phyloP scores from a whole-genome alignment of 1,140 invertebrate genomes.

The Lepidurus packardi region DNA sequence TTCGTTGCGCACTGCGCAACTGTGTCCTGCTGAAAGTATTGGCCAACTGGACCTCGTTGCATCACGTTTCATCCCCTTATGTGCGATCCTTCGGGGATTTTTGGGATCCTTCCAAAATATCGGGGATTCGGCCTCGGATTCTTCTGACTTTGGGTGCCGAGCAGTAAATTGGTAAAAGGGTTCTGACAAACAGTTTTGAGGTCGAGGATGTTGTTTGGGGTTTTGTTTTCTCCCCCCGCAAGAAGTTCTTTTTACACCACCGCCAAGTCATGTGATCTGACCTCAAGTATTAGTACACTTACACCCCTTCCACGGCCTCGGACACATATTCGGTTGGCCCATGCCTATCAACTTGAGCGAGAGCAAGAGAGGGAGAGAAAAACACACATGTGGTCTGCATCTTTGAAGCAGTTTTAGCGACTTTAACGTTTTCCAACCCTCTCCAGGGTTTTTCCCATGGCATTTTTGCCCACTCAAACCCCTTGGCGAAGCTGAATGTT shows the following conservation, averaged over 20 bases:
- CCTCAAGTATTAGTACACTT: conserved; percentile 19
- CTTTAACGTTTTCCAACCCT: neutral
- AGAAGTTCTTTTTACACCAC: neutral
- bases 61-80: neutral
- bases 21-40: neutral
- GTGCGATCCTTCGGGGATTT: too few species aligned
- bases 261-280: conserved; percentile 17
- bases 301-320: neutral
- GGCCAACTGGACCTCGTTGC: neutral
- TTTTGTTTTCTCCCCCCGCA: neutral
- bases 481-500: neutral
- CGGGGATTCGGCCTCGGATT: too few species aligned
- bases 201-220: conserved; percentile 8
- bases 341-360: neutral
- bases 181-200: neutral
- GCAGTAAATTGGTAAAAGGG: neutral
- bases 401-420: conserved; percentile 10
- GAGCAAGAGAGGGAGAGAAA: neutral
- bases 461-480: neutral
- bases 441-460: neutral
- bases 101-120: too few species aligned
- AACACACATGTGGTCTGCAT: conserved; percentile 21
- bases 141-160: too few species aligned
- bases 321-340: neutral
- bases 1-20: neutral